A percentile compares a stretch with the other conserved stretches of the same genome.
Conservation (phyloP, 2,113 vertebrate genomes). For the Gila orcuttii region DNA sequence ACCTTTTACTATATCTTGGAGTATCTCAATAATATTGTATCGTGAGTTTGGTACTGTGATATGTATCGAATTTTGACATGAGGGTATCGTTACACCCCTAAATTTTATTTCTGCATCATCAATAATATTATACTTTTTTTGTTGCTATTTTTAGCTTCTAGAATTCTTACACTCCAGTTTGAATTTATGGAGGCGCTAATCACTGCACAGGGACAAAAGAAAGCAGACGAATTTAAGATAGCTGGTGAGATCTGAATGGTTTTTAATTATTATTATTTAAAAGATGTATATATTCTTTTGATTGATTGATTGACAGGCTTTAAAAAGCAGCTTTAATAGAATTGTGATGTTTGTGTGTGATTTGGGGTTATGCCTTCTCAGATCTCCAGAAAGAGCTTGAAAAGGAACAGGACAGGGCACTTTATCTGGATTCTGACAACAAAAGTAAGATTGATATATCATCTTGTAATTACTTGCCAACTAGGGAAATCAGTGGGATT, state of each 20-base stretch:
- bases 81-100: too few species aligned
- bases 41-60: too few species aligned
- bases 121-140: not conserved
- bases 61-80: too few species aligned
- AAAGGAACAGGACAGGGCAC: not conserved
- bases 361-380: not conserved
- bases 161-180: slow-evolving; percentile 25
- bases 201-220: not conserved
- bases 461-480: not conserved
- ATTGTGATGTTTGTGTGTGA: not conserved
- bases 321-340: not conserved
- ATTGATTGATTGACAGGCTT: not conserved
- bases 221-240: not conserved
- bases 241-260: not conserved
- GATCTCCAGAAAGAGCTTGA: slow-evolving; percentile 16
- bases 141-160: slow-evolving; percentile 53
- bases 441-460: not conserved
- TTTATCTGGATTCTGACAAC: not conserved
- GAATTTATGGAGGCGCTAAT: slow-evolving; percentile 13
- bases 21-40: too few species aligned
- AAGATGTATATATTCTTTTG: not conserved
- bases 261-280: not conserved
- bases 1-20: too few species aligned
- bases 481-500: not conserved
- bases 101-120: not conserved